Evolutionary conservation across 2,113 vertebrate genomes (phyloP).

Genomic region (Paralichthys olivaceus): DNA sequence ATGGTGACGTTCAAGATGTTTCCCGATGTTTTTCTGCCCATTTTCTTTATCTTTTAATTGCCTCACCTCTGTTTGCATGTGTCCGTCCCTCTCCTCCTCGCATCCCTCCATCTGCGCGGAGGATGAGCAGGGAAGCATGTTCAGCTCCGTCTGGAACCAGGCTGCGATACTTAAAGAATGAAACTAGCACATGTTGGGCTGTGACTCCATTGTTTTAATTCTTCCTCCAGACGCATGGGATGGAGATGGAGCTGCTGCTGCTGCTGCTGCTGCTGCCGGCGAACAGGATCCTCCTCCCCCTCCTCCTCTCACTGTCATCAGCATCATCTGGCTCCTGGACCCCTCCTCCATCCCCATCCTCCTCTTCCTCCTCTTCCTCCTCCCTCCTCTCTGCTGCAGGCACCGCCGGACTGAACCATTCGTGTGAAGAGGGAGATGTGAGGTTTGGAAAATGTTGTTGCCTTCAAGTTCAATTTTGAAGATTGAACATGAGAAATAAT

Average conservation of each 20-base stretch:
- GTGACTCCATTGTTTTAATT: not conserved
- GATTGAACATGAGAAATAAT: too few species aligned
- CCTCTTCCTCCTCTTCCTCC: conserved; percentile 10
- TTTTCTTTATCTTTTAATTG: not conserved
- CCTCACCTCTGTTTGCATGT: conserved; percentile 79
- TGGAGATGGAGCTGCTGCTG: conserved; percentile 35
- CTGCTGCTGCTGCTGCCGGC: conserved; percentile 45
- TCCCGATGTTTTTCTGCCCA: too few species aligned
- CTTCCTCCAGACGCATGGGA: conserved; percentile 20
- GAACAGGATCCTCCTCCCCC: conserved; percentile 41
- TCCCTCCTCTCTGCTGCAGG: conserved; percentile 1
- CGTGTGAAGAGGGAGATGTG: not conserved
- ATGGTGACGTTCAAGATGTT: too few species aligned
- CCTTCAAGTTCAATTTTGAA: not conserved
- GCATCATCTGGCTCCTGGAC: conserved; percentile 53
- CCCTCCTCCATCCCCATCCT: conserved; percentile 2
- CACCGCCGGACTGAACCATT: not conserved
- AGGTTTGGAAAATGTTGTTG: not conserved
- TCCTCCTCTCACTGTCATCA: conserved; percentile 48
- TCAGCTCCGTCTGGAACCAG: not conserved
- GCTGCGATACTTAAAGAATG: rapidly evolving
- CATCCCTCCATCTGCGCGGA: conserved; percentile 79
- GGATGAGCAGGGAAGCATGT: conserved; percentile 73
- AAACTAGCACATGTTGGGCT: conserved; percentile 21
- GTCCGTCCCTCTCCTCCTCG: conserved; percentile 66